Percentiles rank a stretch among this genome's conserved stretches.
phyloP scores from a whole-genome alignment of 1,140 invertebrate genomes.

The Drosophila arawakana region DNA sequence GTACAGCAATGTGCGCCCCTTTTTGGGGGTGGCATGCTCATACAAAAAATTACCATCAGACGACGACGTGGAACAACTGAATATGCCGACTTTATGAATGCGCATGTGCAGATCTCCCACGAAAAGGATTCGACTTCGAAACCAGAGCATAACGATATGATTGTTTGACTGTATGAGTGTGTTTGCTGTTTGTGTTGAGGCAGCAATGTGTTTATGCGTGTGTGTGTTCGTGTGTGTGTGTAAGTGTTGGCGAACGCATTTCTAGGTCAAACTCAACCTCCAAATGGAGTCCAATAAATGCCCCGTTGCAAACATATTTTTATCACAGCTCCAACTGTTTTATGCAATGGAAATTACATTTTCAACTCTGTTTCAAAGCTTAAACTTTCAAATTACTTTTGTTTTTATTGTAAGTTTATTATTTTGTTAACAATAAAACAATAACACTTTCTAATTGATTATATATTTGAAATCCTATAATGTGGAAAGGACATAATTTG shows the following conservation, averaged over 20 bases:
- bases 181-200: slow-evolving; percentile 2
- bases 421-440: slow-evolving; percentile 15
- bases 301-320: slow-evolving; percentile 39
- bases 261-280: slow-evolving; percentile 74
- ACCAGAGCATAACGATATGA: slow-evolving; percentile 48
- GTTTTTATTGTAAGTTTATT: slow-evolving; percentile 16
- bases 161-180: slow-evolving; percentile 6
- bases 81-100: slow-evolving; percentile 49
- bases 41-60: slow-evolving; percentile 53
- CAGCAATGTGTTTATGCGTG: background rate
- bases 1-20: slow-evolving; percentile 69
- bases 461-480: background rate
- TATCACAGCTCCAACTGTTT: slow-evolving; percentile 9
- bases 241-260: slow-evolving; percentile 56
- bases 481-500: background rate
- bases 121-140: slow-evolving; percentile 59
- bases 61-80: slow-evolving; percentile 49
- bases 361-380: slow-evolving; percentile 17
- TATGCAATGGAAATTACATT: slow-evolving; percentile 24
- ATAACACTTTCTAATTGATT: background rate
- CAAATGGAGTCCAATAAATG: slow-evolving; percentile 47
- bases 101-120: slow-evolving; percentile 49
- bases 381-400: slow-evolving; percentile 29
- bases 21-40: slow-evolving; percentile 74
- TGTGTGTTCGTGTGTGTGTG: slow-evolving; percentile 6